Percentiles rank a stretch among this genome's conserved stretches.
These are phyloP conservation scores for Ptilorrhoa leucosticta DNA, from an alignment of 2,113 vertebrate species.

Conservation along the genomic window DNA sequence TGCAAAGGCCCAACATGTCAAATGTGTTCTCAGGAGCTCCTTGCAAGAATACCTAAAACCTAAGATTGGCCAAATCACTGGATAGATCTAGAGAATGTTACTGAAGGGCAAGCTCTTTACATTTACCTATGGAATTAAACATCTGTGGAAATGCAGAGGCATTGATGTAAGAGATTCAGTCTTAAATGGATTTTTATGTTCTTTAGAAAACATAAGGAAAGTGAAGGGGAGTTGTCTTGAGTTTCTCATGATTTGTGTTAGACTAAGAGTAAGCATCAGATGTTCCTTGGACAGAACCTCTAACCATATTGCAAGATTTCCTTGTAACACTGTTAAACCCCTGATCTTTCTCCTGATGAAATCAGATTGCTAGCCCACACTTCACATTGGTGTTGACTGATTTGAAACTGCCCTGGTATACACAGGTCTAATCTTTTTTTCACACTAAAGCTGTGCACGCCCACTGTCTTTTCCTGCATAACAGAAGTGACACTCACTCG, in stretches of 20 bases:
- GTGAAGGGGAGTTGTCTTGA: rapidly evolving
- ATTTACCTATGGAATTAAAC: background rate
- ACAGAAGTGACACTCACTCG: background rate
- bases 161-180: background rate
- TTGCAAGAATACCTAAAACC: background rate
- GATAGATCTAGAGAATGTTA: background rate
- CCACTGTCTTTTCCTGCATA: background rate
- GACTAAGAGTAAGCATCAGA: background rate
- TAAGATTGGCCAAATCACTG: background rate
- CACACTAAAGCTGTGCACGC: background rate
- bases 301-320: background rate
- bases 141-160: background rate
- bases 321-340: background rate
- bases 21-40: background rate
- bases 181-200: background rate
- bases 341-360: background rate
- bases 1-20: background rate
- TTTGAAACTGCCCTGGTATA: background rate
- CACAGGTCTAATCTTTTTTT: background rate
- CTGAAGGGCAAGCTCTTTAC: background rate
- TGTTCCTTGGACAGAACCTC: background rate
- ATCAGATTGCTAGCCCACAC: background rate
- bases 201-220: background rate
- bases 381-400: background rate
- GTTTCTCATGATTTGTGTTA: background rate